A percentile compares a stretch with the other conserved stretches of the same genome.
Conservation (phyloP, 2,113 vertebrate genomes). For the Muntiacus reevesi region DNA sequence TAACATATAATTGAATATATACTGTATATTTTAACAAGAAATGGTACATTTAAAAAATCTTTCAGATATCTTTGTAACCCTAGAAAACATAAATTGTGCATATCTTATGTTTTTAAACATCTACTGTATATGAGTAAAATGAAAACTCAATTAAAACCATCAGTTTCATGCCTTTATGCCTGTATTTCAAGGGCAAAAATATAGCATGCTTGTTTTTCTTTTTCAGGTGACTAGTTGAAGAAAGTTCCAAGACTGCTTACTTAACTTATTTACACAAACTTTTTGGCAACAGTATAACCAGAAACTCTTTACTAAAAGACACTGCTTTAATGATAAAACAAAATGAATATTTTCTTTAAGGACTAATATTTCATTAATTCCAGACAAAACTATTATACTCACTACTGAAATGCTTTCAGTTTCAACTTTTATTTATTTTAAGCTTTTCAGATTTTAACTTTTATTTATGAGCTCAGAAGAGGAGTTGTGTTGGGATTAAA, state of each 20-base stretch:
- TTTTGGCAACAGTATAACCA: not conserved
- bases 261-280: not conserved
- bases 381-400: not conserved
- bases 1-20: not conserved
- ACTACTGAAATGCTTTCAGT: not conserved
- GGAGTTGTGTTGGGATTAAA: too few relatives aligned
- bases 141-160: not conserved
- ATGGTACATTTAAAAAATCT: not conserved
- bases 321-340: not conserved
- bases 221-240: not conserved
- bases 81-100: not conserved
- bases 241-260: not conserved
- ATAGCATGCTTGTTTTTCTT: not conserved
- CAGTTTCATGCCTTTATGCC: not conserved
- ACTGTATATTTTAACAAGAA: not conserved
- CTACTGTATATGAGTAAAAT: not conserved
- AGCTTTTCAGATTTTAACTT: not conserved
- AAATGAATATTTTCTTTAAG: not conserved
- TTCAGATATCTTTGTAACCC: not conserved
- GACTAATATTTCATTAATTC: not conserved
- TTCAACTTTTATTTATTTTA: conserved; percentile 25
- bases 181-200: not conserved
- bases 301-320: not conserved
- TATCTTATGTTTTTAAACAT: not conserved
- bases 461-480: not conserved